Evolutionary conservation across 2,797 vertebrate genomes (phyloP).

Genomic region (Clamator glandarius): DNA sequence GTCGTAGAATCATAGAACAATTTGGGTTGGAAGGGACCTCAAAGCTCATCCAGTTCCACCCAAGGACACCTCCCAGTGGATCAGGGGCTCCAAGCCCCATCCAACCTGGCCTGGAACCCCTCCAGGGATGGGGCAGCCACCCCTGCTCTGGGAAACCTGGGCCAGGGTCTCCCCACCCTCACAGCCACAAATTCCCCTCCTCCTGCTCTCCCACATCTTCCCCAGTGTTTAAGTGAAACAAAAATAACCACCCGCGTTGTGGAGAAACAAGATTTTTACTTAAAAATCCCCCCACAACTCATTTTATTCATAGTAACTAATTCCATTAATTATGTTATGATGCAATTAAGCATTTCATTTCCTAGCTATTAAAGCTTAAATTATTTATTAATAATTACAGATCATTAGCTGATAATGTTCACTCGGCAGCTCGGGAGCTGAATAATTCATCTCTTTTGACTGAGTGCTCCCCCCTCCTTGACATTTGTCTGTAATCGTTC

Average conservation of each 20-base stretch:
- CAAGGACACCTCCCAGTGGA: too few species aligned
- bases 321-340: constrained; percentile 81
- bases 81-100: too few species aligned
- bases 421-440: constrained; percentile 50
- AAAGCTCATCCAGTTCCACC: too few species aligned
- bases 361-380: constrained; percentile 77
- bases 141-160: too few species aligned
- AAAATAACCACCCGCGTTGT: neutral
- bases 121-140: too few species aligned
- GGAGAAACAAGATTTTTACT: neutral
- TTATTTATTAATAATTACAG: constrained; percentile 84
- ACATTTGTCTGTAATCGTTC: neutral
- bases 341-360: constrained; percentile 82
- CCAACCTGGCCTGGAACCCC: neutral
- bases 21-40: too few species aligned
- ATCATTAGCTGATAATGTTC: constrained; percentile 77
- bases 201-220: neutral
- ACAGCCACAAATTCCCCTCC: neutral
- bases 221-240: rapidly evolving
- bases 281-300: neutral
- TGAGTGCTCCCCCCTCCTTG: neutral
- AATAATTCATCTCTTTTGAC: constrained; percentile 68
- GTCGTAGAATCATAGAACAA: too few species aligned
- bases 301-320: constrained; percentile 68
- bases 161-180: too few species aligned